These are phyloP conservation scores for Silvanus unidentatus DNA, from an alignment of 2,888 invertebrate species.

Conservation along the genomic window DNA sequence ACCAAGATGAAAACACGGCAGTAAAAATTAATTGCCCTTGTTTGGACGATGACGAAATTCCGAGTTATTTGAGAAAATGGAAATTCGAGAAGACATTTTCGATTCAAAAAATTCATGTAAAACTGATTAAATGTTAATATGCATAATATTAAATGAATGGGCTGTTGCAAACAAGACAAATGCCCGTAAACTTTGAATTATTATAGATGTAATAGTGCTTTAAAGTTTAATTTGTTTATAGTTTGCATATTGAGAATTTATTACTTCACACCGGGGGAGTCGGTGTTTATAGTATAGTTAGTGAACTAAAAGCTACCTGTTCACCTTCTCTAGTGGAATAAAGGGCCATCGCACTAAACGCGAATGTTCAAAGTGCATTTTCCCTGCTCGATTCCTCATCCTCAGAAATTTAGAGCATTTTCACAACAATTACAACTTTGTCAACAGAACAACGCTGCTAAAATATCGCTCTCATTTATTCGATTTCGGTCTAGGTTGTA, in stretches of 20 bases:
- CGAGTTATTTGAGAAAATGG: no score
- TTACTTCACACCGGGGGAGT: conserved; percentile 5
- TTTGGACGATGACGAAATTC: no score
- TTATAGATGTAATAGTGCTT: conserved; percentile 1
- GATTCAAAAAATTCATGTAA: no score
- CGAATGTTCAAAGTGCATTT: not conserved
- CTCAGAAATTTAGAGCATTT: not conserved
- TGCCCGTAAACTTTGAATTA: not conserved
- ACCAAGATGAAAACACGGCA: no score
- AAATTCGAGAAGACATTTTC: no score
- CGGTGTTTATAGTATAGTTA: not conserved
- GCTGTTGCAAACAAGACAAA: conserved; percentile 2
- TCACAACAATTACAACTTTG: no score
- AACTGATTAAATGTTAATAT: no score
- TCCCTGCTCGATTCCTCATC: not conserved
- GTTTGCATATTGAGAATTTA: conserved; percentile 4
- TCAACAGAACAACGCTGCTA: no score
- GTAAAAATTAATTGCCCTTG: no score
- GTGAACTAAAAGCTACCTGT: conserved; percentile 5
- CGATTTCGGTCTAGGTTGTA: no score
- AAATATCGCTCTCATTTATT: no score
- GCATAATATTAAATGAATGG: no score
- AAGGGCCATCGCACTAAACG: not conserved
- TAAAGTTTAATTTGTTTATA: conserved; percentile 5
- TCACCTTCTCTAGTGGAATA: not conserved